Evolutionary conservation across 2,888 invertebrate genomes (phyloP), one percentile per base, ranked within the genome.

Genomic region (Malthinus flaveolus): DNA sequence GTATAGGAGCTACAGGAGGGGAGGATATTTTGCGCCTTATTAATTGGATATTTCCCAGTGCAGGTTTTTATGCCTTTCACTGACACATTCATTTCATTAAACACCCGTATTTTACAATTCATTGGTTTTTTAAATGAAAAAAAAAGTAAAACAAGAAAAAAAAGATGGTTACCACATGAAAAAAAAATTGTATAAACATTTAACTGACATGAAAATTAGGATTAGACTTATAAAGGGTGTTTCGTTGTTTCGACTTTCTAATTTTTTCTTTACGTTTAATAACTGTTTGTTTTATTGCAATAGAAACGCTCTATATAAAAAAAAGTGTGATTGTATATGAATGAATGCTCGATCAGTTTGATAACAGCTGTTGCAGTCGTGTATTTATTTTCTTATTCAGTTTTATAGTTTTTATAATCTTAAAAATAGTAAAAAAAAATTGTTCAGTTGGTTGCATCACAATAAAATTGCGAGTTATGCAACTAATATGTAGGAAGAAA

Each of bases 1-100:
- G 45, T 51, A 32, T 35, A 88, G 88, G 84, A 85, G 84, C 76
- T 85, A 81, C 81, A 85, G 87, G 79, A 85, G 88, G 77, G 87
- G 87, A 77, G 78, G 78, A 72, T 88, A 85, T 82, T 88, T 85
- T 80, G 82, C 82, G 75, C 87, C 87, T 68, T 88, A 88, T 84
- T 88, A 85, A 87, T 64, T 62, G 65, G 64, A 64, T 66, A 15
- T 44, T 50, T 42, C 52, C 51, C 69, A 71, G 71, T 68, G 69
- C 70, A 72, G 73, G 70, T 71, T 73, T 72, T 71, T 71, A 71
- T 68, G 67, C 69, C 68, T 71, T 72, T 72, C 71, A 71, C 70
- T 70, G 68, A 69, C 65, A 68, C 62, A 67, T 66, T 67, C 68
- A 67, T 67, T 66, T 68, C 66, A 68, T 62, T 65, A 68, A 67